A percentile compares a stretch with the other conserved stretches of the same genome.
Conservation (phyloP, 2,888 invertebrate species). For the Creontiades dilutus region DNA sequence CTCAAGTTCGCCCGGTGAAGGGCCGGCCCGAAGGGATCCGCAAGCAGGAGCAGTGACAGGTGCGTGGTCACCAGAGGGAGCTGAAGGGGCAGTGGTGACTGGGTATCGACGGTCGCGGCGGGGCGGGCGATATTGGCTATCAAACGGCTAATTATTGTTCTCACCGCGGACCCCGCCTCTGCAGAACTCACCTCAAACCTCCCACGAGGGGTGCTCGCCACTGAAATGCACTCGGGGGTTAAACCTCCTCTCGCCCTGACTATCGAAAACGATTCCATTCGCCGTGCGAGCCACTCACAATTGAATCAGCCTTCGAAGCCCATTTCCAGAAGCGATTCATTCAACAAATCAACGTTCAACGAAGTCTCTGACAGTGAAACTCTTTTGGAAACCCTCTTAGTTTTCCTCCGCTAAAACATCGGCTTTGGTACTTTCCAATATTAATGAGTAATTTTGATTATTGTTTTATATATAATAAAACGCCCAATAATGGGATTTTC, state of each 20-base stretch:
- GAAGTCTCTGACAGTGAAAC: neutral
- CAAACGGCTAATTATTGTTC: constrained; percentile 42
- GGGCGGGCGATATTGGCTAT: constrained; percentile 1
- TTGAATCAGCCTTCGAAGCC: neutral
- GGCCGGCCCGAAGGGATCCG: neutral
- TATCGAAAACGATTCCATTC: constrained; percentile 31
- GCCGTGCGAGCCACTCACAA: neutral
- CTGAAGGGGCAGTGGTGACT: neutral
- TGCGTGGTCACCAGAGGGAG: neutral
- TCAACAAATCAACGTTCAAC: neutral
- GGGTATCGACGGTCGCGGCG: neutral
- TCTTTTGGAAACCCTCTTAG: neutral
- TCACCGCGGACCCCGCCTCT: neutral
- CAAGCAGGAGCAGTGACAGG: neutral
- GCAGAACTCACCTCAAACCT: neutral
- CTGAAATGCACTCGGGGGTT: constrained; percentile 13
- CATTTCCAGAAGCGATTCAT: constrained; percentile 13
- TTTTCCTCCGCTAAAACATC: too few species aligned
- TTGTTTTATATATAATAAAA: too few species aligned
- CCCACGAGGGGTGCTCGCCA: neutral
- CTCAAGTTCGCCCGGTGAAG: too few species aligned
- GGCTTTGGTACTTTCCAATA: too few species aligned
- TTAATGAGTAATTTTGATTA: too few species aligned
- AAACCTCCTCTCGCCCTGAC: constrained; percentile 23
- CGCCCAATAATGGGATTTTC: too few species aligned